A percentile compares a stretch with the other conserved stretches of the same genome.
phyloP scores from a whole-genome alignment of 2,797 vertebrate species.

The Gambelia wislizenii region DNA sequence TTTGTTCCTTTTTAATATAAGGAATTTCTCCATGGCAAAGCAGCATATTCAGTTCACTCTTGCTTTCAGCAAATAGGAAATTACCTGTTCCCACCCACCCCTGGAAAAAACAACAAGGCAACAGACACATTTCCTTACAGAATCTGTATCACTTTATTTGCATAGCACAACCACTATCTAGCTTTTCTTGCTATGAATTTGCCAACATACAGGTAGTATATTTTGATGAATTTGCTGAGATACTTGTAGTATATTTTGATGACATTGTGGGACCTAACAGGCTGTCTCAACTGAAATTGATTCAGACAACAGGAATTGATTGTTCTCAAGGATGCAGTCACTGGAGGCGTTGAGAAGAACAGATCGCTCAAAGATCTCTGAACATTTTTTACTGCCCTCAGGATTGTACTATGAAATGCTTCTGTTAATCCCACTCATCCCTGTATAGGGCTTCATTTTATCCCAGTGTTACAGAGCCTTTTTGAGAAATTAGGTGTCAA shows the following conservation, averaged over 20 bases:
- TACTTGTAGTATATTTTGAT: neutral
- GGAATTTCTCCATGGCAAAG: no score
- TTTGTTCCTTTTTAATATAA: no score
- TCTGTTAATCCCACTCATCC: neutral
- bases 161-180: neutral
- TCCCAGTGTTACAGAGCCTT: neutral
- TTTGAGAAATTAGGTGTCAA: neutral
- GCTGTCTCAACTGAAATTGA: neutral
- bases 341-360: neutral
- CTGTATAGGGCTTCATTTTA: neutral
- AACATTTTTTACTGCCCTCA: neutral
- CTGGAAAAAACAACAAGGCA: neutral
- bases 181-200: constrained; percentile 3
- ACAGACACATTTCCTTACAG: neutral
- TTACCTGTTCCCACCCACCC: neutral
- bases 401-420: neutral
- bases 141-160: neutral
- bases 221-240: neutral
- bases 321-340: neutral
- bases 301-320: neutral
- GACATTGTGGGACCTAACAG: neutral
- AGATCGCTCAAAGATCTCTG: neutral
- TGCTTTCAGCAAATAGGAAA: neutral
- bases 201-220: neutral
- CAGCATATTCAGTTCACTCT: neutral